Evolutionary conservation across 2,888 invertebrate genomes (phyloP).

Genomic region (Diplolepis rosae): DNA sequence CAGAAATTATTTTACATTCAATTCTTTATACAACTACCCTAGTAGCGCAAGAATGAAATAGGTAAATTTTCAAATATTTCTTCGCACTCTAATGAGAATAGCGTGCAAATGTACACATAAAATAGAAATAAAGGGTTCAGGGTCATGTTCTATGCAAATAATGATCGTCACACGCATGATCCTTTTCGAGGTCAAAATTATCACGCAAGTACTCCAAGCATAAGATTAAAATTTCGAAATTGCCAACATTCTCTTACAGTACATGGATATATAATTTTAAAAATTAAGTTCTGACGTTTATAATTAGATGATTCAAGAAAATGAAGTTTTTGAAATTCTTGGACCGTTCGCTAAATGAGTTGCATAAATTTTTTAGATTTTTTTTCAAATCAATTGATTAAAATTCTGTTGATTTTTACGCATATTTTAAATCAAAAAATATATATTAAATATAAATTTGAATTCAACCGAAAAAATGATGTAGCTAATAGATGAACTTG

Average conservation of each 20-base stretch:
- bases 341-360: too few species aligned
- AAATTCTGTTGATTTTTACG: too few species aligned
- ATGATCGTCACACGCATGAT: conserved; percentile 13
- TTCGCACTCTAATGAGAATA: conserved; percentile 1
- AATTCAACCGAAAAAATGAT: background rate
- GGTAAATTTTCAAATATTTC: conserved; percentile 12
- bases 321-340: too few species aligned
- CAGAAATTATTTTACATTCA: too few species aligned
- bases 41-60: conserved; percentile 1
- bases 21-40: background rate
- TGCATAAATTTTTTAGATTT: too few species aligned
- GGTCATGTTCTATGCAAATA: conserved; percentile 54
- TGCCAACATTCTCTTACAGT: background rate
- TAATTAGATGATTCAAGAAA: background rate
- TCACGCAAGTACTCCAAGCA: conserved; percentile 3
- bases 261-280: background rate
- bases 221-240: background rate
- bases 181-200: conserved; percentile 5
- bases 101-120: conserved; percentile 22
- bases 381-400: too few species aligned
- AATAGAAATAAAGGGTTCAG: conserved; percentile 46
- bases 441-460: background rate
- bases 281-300: background rate
- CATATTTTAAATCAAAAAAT: too few species aligned
- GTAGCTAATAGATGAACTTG: background rate